phyloP scores from a whole-genome alignment of 2,888 invertebrate species.

The Lochmaea capreae region DNA sequence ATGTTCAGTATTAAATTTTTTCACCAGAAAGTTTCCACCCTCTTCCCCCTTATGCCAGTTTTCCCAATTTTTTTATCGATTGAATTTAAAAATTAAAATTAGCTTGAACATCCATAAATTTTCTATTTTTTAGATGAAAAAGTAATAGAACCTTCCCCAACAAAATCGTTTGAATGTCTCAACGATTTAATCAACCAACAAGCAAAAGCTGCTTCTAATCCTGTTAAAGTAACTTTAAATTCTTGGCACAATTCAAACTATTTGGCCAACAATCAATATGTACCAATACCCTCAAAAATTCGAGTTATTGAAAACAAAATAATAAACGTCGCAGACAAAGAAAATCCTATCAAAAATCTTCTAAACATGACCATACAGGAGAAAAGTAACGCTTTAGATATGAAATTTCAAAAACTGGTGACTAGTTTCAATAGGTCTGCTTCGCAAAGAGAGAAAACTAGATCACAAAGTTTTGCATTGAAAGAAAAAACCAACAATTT shows the following conservation, averaged over 20 bases:
- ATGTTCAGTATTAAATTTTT: no score
- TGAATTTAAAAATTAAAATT: no score
- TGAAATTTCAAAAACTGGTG: neutral
- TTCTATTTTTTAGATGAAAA: no score
- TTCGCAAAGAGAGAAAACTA: neutral
- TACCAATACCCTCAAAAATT: neutral
- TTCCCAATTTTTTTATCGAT: no score
- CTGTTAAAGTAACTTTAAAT: neutral
- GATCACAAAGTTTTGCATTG: neutral
- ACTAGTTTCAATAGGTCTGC: neutral
- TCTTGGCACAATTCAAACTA: neutral
- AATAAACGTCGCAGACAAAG: neutral
- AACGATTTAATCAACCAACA: neutral
- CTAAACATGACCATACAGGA: neutral
- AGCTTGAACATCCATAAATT: no score
- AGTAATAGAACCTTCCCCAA: neutral
- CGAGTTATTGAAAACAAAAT: conserved; percentile 1
- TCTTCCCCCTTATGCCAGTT: no score
- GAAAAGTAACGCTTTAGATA: neutral
- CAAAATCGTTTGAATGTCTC: neutral
- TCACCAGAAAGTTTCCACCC: no score
- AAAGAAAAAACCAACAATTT: conserved; percentile 9
- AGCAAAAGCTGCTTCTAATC: no score
- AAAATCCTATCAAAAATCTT: conserved; percentile 10
- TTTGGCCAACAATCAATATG: neutral